Evolutionary conservation across 2,113 vertebrate genomes (phyloP), one percentile per base, ranked within the genome.

Genomic region (Entosphenus tridentatus): DNA sequence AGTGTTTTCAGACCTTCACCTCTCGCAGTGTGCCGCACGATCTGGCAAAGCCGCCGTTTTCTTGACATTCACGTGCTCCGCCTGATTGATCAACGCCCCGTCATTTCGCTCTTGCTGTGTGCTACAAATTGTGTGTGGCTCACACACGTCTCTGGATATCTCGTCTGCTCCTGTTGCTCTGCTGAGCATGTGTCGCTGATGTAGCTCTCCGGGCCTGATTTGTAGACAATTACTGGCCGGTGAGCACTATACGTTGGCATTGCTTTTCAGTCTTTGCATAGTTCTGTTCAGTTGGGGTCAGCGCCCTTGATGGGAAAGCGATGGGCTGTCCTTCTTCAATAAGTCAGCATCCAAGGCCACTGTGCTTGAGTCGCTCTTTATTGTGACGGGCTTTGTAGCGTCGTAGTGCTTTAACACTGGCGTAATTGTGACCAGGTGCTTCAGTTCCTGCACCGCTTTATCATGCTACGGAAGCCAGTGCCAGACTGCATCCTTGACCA

Each of bases 201-300:
- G 10, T 67, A 72, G 65, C 73, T 74, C 11, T 71, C 57, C 8
- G 57, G 68, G 14, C 71, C 62, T 16, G 62, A 10, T 21, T 71
- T 74, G 18, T 72, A 73, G n/a, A 70, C 16, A 9, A 72, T 12
- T 17, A 18, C 56, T 74, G 74, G 10, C 70, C 73, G 2, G 71
- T 70, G 67, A 75, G 71, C 7, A 72, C 67, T 14, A 71, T 73
- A 67, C 58, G 71, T 11, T 74, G 72, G 10, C 62, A 65, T 65
- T 65, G n/a, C 21, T 65, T 65, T 65, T 65, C 62, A 21, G 21
- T 65, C 10, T 65, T 14, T 65, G 10, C 8, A 65, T 2, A 65
- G 62, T 65, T 65, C 21, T 65, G 8, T 21, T 65, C 62, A n/a
- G 21, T 65, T 21, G 21, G 10, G 8, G 8, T 65, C 18, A 65